Evolutionary conservation across 1,140 invertebrate species (phyloP).

Genomic region (Hydropsyche tenuis): DNA sequence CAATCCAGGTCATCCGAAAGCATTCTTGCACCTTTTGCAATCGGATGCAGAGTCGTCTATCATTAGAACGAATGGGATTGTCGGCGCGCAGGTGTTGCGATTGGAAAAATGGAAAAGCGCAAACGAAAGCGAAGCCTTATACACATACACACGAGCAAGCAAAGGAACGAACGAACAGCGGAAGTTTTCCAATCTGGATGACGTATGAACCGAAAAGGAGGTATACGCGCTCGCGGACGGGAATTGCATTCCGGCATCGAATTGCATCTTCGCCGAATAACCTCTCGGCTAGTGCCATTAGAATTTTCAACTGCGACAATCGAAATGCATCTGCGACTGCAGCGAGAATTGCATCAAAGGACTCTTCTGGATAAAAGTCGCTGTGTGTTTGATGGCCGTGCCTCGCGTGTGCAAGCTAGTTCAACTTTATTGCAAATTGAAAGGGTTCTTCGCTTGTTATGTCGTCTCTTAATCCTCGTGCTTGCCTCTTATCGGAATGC

Average conservation of each 20-base stretch:
- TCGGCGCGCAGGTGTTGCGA: slow-evolving; percentile 16
- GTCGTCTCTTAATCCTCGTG: no score
- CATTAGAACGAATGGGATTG: slow-evolving; percentile 13
- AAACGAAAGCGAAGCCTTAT: not conserved
- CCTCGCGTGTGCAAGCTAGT: not conserved
- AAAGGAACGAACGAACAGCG: not conserved
- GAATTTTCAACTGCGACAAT: slow-evolving; percentile 12
- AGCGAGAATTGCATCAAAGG: slow-evolving; percentile 5
- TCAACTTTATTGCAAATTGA: not conserved
- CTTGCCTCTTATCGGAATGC: no score
- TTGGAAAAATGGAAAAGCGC: slow-evolving; percentile 18
- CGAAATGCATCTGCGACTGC: not conserved
- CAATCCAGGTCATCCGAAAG: no score
- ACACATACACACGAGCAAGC: no score
- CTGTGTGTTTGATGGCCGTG: not conserved
- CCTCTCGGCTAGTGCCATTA: not conserved
- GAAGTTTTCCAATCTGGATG: slow-evolving; percentile 27
- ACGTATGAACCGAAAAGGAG: slow-evolving; percentile 18
- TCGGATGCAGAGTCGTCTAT: not conserved
- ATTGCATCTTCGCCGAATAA: slow-evolving; percentile 13
- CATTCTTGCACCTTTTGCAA: no score
- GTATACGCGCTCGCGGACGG: not conserved
- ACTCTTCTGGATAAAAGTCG: not conserved
- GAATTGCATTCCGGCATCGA: slow-evolving; percentile 22
- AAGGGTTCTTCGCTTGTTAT: no score